Evolutionary conservation across 2,888 invertebrate species (phyloP).

Genomic region (Acrobasis consociella): DNA sequence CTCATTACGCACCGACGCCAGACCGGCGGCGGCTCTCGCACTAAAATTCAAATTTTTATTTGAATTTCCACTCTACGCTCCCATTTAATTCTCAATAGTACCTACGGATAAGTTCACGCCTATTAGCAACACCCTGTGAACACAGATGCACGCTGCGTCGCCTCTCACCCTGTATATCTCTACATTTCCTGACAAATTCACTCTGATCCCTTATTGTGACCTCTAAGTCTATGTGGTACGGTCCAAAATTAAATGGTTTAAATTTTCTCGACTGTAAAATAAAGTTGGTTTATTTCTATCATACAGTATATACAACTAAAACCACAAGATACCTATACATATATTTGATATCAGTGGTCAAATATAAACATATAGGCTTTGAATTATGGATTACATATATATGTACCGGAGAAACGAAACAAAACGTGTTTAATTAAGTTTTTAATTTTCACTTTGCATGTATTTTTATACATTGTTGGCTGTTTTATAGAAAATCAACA

Average conservation of each 20-base stretch:
- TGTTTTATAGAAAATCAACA: too few species aligned
- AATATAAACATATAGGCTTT: not conserved
- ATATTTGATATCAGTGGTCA: not conserved
- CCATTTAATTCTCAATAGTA: conserved; percentile 32
- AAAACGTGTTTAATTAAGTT: too few species aligned
- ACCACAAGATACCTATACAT: not conserved
- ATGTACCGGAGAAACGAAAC: too few species aligned
- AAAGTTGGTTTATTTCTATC: conserved; percentile 13
- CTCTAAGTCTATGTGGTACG: not conserved
- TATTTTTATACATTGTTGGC: too few species aligned
- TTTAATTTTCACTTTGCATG: too few species aligned
- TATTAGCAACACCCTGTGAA: conserved; percentile 52
- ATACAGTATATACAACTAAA: not conserved
- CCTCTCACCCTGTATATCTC: conserved; percentile 42
- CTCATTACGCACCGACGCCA: not conserved
- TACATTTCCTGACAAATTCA: conserved; percentile 7
- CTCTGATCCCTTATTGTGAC: not conserved
- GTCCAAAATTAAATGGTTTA: not conserved
- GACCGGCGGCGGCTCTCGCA: conserved; percentile 1
- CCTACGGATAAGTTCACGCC: conserved; percentile 44
- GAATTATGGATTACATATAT: too few species aligned
- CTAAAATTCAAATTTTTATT: conserved; percentile 25
- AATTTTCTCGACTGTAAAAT: not conserved
- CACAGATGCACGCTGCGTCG: conserved; percentile 52
- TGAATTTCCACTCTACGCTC: conserved; percentile 27